Conservation (phyloP, 2,797 vertebrate species). For the Rhynchonycteris naso region DNA sequence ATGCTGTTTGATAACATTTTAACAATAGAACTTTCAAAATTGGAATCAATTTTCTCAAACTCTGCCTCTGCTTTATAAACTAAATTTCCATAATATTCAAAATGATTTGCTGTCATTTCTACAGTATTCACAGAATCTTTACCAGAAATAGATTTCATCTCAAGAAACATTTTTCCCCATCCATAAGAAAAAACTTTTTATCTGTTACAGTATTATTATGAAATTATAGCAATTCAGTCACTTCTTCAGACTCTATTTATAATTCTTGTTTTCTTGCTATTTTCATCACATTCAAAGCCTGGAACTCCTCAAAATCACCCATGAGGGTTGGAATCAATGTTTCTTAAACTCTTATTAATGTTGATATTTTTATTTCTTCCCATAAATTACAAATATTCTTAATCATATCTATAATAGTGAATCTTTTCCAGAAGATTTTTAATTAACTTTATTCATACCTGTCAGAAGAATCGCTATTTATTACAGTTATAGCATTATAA, state of each 20-base stretch:
- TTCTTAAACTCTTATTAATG: background rate
- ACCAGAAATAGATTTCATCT: background rate
- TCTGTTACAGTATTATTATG: background rate
- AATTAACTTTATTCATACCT: background rate
- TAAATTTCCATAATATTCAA: background rate
- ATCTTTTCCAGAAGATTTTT: background rate
- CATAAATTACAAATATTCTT: background rate
- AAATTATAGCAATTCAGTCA: background rate
- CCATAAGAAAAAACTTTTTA: background rate
- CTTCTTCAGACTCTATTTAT: background rate
- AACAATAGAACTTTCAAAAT: background rate
- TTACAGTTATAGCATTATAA: background rate
- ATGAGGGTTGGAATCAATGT: background rate
- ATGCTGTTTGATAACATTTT: background rate
- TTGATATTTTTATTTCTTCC: background rate
- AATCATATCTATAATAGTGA: background rate
- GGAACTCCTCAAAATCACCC: background rate
- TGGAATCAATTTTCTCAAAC: background rate
- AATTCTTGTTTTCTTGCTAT: too few relatives aligned
- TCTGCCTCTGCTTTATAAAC: background rate
- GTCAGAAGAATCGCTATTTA: background rate
- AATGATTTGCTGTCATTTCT: background rate
- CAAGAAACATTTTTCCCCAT: background rate
- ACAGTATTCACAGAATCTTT: background rate
- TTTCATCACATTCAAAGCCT: background rate